Base-by-base conservation (phyloP, 2,797 vertebrate species). In the Acrossocheilus fasciatus region DNA sequence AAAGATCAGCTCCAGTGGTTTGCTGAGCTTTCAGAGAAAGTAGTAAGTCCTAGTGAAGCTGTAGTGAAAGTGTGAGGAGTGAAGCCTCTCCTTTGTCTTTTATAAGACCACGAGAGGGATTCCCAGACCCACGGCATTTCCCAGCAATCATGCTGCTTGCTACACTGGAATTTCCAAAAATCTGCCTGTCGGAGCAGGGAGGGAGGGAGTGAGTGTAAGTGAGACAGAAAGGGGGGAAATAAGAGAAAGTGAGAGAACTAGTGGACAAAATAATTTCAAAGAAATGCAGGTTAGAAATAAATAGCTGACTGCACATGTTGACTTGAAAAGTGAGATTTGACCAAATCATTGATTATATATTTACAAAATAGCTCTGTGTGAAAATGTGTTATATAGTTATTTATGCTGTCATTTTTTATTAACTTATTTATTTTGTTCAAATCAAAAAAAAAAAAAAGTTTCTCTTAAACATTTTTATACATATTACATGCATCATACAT, bases 61-160 rank as follows among this genome's bases (percentile, higher is more conserved):
- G 39, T 18, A 74, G 84, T 81, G 77, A 86, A 78, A 85, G 75
- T 26, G 34, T 91, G 43, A 82, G 1, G 47, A 62, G 77, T 79
- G 78, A 88, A 30, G 62, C 90, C 57, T 91, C 80, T 76, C 66
- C 86, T 69, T 30, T 57, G 7, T 5, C 91, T 94, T 95, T 94
- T 94, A 92, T 54, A 30, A 23, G 30, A 0, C 4, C 2, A 23
- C 0, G 1, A 81, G 91, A 91, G 91, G 89, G 87, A 68, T 93
- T 93, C 91, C 87, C 92, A 2, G 89, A 4, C 4, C 87, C 86
- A 80, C 57, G 85, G 34, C 54, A 85, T 82, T 95, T 95, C 94
- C 93, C 91, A 90, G 90, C 77, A 95, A 72, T 82, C 68, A 73
- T 43, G 4, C 20, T 0, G 0, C 43, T 64, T 10, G 10, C 80